A percentile compares a stretch with the other conserved stretches of the same genome.
These are phyloP conservation scores for Dromaius novaehollandiae DNA, from an alignment of 2,113 vertebrate genomes.

Conservation along the genomic window DNA sequence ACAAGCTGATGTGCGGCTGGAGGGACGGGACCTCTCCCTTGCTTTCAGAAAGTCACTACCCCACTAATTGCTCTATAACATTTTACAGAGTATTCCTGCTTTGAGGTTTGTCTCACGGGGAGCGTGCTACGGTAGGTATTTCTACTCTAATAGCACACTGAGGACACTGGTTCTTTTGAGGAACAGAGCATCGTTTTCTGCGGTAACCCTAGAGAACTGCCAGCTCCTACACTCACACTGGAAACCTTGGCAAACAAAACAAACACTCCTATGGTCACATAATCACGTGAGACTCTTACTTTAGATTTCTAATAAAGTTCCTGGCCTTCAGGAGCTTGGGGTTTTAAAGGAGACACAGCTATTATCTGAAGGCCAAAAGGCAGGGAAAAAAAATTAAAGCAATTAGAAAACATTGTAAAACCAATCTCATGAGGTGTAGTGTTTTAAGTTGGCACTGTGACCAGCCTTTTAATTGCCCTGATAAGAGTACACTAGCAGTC, in stretches of 20 bases:
- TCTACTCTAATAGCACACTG: neutral
- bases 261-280: neutral
- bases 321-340: neutral
- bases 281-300: neutral
- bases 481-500: neutral
- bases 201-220: neutral
- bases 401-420: neutral
- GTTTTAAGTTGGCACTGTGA: neutral
- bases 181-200: neutral
- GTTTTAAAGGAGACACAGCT: neutral
- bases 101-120: neutral
- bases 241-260: neutral
- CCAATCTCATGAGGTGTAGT: neutral
- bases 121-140: neutral
- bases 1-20: neutral
- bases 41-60: neutral
- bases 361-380: neutral
- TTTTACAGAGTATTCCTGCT: neutral
- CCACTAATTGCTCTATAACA: neutral
- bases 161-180: neutral
- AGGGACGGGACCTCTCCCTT: neutral
- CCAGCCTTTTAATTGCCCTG: neutral
- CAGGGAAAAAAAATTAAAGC: neutral
- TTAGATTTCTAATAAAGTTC: neutral
- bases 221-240: neutral